Evolutionary conservation across 2,797 vertebrate genomes (phyloP).

Genomic region (Pelodytes ibericus): DNA sequence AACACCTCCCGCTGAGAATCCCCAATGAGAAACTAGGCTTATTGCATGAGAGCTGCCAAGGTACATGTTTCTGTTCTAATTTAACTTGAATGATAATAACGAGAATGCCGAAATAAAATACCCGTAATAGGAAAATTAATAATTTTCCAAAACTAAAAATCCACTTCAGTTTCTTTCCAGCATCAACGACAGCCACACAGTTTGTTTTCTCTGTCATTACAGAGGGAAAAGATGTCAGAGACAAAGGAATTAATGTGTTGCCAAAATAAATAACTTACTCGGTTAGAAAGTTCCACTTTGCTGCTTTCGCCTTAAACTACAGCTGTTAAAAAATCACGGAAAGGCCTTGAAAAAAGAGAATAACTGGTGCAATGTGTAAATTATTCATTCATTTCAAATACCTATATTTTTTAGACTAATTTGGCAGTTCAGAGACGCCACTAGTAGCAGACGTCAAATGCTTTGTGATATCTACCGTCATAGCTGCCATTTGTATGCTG

Average conservation of each 20-base stretch:
- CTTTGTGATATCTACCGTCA: conserved; percentile 15
- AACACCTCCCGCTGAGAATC: conserved; percentile 36
- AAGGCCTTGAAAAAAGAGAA: conserved; percentile 11
- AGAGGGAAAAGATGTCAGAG: conserved; percentile 9
- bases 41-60: conserved; percentile 22
- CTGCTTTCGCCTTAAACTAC: conserved; percentile 13
- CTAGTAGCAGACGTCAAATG: conserved; percentile 24
- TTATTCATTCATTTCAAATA: conserved; percentile 47
- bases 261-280: conserved; percentile 5
- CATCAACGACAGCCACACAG: neutral
- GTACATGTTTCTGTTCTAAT: conserved; percentile 12
- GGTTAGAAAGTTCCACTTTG: conserved; percentile 19
- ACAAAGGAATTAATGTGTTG: neutral
- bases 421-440: conserved; percentile 37
- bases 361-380: conserved; percentile 22
- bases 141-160: conserved; percentile 16
- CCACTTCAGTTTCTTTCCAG: neutral
- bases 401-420: conserved; percentile 31
- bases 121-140: conserved; percentile 30
- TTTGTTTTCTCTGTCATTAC: neutral
- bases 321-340: conserved; percentile 19
- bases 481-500: conserved; percentile 37
- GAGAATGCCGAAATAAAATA: neutral
- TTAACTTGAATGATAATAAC: conserved; percentile 30
- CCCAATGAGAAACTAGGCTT: conserved; percentile 29